Evolutionary conservation across 2,797 vertebrate genomes (phyloP).

Genomic region (Sebastes jordani): DNA sequence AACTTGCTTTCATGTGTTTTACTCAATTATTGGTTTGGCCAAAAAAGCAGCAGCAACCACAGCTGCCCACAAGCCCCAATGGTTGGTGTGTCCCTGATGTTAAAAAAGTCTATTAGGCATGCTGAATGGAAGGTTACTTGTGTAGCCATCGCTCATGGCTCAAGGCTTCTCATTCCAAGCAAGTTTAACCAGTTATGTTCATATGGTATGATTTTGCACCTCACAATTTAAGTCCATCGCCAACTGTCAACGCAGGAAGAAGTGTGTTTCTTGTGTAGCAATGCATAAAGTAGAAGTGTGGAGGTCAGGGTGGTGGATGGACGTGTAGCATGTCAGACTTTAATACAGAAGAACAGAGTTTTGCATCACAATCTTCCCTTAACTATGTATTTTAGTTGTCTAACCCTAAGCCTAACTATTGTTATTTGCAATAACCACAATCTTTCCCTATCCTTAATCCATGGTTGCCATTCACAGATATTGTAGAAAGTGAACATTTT

Average conservation of each 20-base stretch:
- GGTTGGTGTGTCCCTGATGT: constrained; percentile 15
- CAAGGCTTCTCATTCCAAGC: background rate
- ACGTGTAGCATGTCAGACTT: background rate
- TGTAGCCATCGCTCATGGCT: background rate
- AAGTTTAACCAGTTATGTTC: background rate
- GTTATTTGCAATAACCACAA: background rate
- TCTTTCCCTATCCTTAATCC: background rate
- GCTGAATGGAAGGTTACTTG: background rate
- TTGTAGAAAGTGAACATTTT: background rate
- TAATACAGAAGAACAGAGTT: too few species aligned
- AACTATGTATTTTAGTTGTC: background rate
- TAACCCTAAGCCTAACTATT: background rate
- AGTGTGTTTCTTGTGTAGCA: background rate
- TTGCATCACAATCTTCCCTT: background rate
- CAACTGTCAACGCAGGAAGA: background rate
- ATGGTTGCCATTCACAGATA: background rate
- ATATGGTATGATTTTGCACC: fast-evolving
- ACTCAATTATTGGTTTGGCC: constrained; percentile 22
- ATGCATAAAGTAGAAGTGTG: background rate
- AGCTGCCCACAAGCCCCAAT: constrained; percentile 20
- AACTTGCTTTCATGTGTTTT: constrained; percentile 34
- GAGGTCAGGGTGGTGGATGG: background rate
- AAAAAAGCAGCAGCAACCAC: constrained; percentile 5
- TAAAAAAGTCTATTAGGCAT: constrained; percentile 13
- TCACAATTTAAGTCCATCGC: background rate